These are phyloP conservation scores for Monomorium pharaonis DNA, from an alignment of 1,140 invertebrate species.

Conservation along the genomic window DNA sequence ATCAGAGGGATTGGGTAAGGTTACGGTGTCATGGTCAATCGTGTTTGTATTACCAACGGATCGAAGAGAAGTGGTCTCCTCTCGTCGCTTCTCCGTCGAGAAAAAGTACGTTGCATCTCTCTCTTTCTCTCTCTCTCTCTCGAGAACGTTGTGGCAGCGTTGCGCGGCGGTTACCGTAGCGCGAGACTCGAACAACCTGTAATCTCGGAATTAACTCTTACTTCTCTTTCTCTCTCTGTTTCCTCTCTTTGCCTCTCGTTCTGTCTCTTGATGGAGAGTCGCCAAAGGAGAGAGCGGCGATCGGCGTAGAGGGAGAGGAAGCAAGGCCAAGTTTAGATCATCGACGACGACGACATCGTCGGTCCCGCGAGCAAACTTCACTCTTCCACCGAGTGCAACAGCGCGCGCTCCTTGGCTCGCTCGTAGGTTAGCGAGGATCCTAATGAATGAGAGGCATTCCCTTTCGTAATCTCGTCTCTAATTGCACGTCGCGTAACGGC, in stretches of 20 bases:
- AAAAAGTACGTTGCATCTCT: conserved; percentile 56
- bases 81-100: conserved; percentile 23
- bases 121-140: too few species aligned
- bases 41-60: conserved; percentile 68
- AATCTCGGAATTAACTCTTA: conserved; percentile 68
- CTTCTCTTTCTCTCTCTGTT: neutral
- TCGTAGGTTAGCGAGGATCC: neutral
- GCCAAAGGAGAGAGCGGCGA: neutral
- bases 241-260: conserved; percentile 5
- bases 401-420: neutral
- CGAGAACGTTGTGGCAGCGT: conserved; percentile 30
- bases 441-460: conserved; percentile 65
- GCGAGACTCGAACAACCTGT: conserved; percentile 68
- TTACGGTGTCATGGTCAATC: conserved; percentile 75
- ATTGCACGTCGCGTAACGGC: conserved; percentile 60
- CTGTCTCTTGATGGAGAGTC: neutral
- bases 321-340: conserved; percentile 78
- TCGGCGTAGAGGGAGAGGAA: conserved; percentile 21
- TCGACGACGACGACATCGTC: conserved; percentile 62
- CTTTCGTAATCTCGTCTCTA: conserved; percentile 65
- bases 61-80: conserved; percentile 6
- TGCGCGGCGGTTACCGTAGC: conserved; percentile 23
- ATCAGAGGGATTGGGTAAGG: conserved; percentile 69
- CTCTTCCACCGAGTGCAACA: conserved; percentile 16
- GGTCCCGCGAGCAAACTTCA: conserved; percentile 4